Percentiles rank a stretch among this genome's conserved stretches.
These are phyloP conservation scores for Caranx ignobilis DNA, from an alignment of 2,113 vertebrate species.

Conservation along the genomic window DNA sequence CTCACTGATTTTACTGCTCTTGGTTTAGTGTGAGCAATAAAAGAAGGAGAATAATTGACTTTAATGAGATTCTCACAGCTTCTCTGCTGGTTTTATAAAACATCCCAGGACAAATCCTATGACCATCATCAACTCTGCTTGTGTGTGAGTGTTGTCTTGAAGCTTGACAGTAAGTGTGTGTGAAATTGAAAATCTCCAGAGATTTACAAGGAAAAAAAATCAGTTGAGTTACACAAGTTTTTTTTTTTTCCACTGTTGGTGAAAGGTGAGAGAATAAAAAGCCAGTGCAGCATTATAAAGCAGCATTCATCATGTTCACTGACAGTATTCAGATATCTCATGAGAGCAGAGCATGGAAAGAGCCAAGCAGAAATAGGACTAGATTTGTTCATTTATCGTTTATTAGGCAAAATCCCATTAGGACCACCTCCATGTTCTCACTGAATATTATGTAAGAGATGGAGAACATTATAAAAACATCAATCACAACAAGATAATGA, in stretches of 20 bases:
- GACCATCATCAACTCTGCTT: conserved; percentile 6
- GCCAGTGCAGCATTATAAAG: conserved; percentile 1
- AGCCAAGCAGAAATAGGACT: neutral
- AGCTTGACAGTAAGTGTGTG: neutral
- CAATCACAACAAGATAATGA: neutral
- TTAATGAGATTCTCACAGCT: conserved; percentile 30
- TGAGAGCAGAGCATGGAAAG: neutral
- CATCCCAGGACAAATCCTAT: conserved; percentile 10
- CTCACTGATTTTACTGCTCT: conserved; percentile 52
- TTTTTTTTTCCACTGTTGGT: neutral
- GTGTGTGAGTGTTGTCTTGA: conserved; percentile 15
- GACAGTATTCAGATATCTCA: neutral
- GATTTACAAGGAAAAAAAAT: neutral
- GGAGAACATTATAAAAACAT: conserved; percentile 19
- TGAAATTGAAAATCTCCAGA: neutral
- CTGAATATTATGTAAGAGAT: neutral
- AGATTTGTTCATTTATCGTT: conserved; percentile 21
- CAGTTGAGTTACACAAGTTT: neutral
- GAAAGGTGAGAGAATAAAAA: neutral
- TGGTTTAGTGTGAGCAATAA: conserved; percentile 36
- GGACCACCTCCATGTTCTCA: neutral
- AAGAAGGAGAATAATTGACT: conserved; percentile 26
- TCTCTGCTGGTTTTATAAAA: conserved; percentile 16
- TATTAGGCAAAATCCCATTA: conserved; percentile 19
- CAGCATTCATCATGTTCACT: neutral